Evolutionary conservation across 2,888 invertebrate genomes (phyloP), one percentile per base, ranked within the genome.

Genomic region (Drosophila mulleri): DNA sequence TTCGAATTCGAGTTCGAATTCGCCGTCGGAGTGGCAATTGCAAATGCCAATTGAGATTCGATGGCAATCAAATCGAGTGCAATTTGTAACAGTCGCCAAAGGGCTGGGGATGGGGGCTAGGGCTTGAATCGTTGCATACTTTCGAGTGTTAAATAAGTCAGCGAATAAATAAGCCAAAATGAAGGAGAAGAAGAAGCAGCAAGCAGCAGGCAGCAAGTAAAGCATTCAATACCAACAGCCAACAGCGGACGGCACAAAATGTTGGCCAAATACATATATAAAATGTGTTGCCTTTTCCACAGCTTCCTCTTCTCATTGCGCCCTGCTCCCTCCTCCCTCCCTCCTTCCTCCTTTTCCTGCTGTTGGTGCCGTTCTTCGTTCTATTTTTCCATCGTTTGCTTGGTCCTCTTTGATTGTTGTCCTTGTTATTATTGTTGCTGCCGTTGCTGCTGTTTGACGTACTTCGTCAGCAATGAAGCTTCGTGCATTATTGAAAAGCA

Each of bases 41-140:
- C 47, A 47, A 64, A 65, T 73, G 52, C 20, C 60, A 72, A 61
- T 76, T 50, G 52, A 58, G 48, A 41, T 48, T 77, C 59, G 63
- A 78, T 78, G 72, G 85, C 82, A 82, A 85, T 82, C 83, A 82
- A 74, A 82, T 82, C 83, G 80, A 82, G 83, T 82, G 85, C 85
- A 82, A 85, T 76, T 85, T 82, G 76, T 63, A 20, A 66, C 54
- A 73, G 57, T 26, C 16, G 52, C 35, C 52, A 48, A 32, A 23
- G 52, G 35, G 35, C n/a, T n/a, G n/a, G 52, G 35, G 35, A 4
- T 37, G 14, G 16, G 35, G 32, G 29, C 50, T 50, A 12, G 18
- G 54, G 41, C 20, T 53, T 57, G 50, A 76, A 68, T 65, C 68
- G 71, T 80, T 81, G 80, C 80, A 80, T 74, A 85, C 74, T 72